Evolutionary conservation across 2,797 vertebrate genomes (phyloP), one percentile per base, ranked within the genome.

Genomic region (Halcyon leucocephala): DNA sequence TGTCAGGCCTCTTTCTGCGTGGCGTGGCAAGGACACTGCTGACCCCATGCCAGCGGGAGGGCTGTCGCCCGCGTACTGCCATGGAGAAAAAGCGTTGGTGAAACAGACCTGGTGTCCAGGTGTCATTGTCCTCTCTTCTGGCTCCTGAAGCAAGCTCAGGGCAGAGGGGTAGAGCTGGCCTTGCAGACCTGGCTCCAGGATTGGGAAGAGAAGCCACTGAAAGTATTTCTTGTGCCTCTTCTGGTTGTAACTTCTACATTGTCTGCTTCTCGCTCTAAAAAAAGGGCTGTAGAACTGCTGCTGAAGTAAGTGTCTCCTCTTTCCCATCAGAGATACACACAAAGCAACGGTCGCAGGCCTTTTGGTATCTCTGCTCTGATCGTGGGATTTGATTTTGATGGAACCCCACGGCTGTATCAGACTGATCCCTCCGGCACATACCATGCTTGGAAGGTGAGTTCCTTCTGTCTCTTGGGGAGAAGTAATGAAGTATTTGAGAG

Each of bases 331-430:
- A 98, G 98, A 41, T 99, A 99, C 64, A 99, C 98, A 0, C 98
- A 99, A 76, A 99, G 99, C 95, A 99, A 99, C 0, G 99, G 99
- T 6, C 98, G 98, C 88, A 97, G 99, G 22, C 98, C 98, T 12
- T 99, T 99, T 6, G 99, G 99, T 13, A 99, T 99, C 95, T 99
- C 98, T 2, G 98, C 98, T 60, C 98, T 99, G 13, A 99, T 99
- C 7, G 98, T 99, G 96, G 99, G 98, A 25, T 99, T 99, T 67
- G 99, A 99, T 95, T 98, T 98, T 4, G 98, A 99, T 37, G 99
- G 98, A 41, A 98, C 98, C 29, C 98, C 99, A 1, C 96, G 98
- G 52, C 98, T 99, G 31, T 99, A 99, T 82, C 98, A 99, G 97
- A 99, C 98, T 0, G 99, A 99, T 49, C 99, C 99, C 25, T 99